These are phyloP conservation scores for Lepidochrysops patricia DNA, from an alignment of 2,888 invertebrate species.

Conservation along the genomic window DNA sequence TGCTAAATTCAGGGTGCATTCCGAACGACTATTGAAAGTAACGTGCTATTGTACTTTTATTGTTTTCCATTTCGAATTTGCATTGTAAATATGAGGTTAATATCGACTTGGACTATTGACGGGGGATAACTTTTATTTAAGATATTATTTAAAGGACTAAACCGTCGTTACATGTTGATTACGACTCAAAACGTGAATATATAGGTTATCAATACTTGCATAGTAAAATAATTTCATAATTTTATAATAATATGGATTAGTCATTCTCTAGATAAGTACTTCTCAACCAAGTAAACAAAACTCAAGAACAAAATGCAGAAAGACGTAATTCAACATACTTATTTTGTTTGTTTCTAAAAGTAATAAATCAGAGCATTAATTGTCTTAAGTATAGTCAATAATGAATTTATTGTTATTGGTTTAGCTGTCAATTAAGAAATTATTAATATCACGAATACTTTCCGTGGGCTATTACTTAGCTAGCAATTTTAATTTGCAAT, in stretches of 20 bases:
- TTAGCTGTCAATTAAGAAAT: background rate
- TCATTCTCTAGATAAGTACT: too few species aligned
- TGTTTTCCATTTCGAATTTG: constrained; percentile 10
- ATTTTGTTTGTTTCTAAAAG: background rate
- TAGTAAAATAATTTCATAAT: too few species aligned
- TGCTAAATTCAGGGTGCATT: constrained; percentile 21
- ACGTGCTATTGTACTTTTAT: constrained; percentile 10
- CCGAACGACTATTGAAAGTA: constrained; percentile 14
- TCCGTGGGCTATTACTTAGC: constrained; percentile 1
- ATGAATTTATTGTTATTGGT: background rate
- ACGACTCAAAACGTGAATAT: too few species aligned
- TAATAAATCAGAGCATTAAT: background rate
- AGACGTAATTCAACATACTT: background rate
- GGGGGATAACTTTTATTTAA: background rate
- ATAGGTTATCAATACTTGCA: too few species aligned
- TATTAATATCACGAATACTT: background rate
- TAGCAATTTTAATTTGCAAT: constrained; percentile 21
- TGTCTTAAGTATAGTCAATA: background rate
- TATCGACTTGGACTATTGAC: background rate
- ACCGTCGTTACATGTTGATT: too few species aligned
- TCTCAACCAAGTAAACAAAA: background rate
- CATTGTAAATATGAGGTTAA: background rate
- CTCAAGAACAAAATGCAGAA: background rate
- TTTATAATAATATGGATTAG: too few species aligned
- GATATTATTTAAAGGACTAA: background rate